Conservation (phyloP, 1,140 invertebrate species). For the Tachypleus tridentatus region DNA sequence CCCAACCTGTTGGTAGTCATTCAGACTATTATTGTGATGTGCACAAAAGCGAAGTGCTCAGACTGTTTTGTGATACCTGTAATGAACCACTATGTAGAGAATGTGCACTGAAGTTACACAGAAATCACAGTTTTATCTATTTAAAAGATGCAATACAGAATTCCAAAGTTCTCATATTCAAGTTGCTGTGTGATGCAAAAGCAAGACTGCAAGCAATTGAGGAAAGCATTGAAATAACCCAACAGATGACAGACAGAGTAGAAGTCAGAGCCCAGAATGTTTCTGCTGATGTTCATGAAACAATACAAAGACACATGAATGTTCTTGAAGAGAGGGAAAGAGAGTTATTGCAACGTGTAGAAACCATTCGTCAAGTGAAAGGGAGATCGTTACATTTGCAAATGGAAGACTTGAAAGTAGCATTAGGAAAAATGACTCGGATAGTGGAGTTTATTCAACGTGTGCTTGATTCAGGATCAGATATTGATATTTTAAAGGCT, state of each 20-base stretch:
- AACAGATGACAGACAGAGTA: constrained; percentile 51
- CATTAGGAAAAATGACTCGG: constrained; percentile 47
- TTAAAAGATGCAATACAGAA: constrained; percentile 53
- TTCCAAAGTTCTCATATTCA: constrained; percentile 37
- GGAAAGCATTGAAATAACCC: constrained; percentile 46
- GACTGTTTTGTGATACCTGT: constrained; percentile 60
- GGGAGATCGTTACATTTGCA: constrained; percentile 45
- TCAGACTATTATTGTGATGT: constrained; percentile 12
- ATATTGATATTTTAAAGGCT: constrained; percentile 53
- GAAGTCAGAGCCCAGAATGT: constrained; percentile 53
- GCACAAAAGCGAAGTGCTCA: constrained; percentile 48
- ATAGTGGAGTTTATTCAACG: constrained; percentile 52
- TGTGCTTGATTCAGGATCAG: constrained; percentile 42
- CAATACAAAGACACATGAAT: constrained; percentile 47
- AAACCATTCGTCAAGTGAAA: constrained; percentile 58
- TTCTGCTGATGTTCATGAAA: constrained; percentile 53
- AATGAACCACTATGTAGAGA: constrained; percentile 51
- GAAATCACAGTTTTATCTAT: constrained; percentile 51
- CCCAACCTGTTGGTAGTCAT: constrained; percentile 5
- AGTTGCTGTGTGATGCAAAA: constrained; percentile 39
- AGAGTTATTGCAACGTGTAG: constrained; percentile 59
- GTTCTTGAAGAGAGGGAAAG: constrained; percentile 67
- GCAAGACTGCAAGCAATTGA: constrained; percentile 37
- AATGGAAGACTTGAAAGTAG: constrained; percentile 34
- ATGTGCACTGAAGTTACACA: constrained; percentile 53